Percentiles rank a stretch among this genome's conserved stretches.
These are phyloP conservation scores for Malacoraja senta DNA, from an alignment of 2,797 vertebrate species.

Conservation along the genomic window DNA sequence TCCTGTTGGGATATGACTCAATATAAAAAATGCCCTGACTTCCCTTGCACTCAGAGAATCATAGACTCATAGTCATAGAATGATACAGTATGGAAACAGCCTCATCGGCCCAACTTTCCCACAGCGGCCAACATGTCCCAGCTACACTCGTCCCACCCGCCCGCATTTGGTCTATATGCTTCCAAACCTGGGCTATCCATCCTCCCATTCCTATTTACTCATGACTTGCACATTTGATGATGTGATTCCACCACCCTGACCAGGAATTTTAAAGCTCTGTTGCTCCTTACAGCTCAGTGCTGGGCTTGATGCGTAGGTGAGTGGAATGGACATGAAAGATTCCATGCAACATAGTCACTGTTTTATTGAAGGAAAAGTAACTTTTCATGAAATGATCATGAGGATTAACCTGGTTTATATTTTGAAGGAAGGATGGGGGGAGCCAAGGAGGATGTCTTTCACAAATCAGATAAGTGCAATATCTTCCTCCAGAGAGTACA, in stretches of 20 bases:
- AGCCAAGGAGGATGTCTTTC: not conserved
- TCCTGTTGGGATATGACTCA: not conserved
- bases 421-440: not conserved
- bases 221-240: not conserved
- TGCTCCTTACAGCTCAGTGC: not conserved
- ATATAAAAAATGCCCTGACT: not conserved
- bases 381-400: not conserved
- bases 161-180: no score
- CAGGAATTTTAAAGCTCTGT: not conserved
- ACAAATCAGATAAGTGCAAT: not conserved
- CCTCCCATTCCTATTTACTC: not conserved
- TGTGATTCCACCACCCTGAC: not conserved
- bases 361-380: not conserved
- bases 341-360: not conserved
- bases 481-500: not conserved
- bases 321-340: not conserved
- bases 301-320: not conserved
- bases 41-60: not conserved
- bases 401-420: not conserved
- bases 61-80: no score
- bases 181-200: no score
- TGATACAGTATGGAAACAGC: no score
- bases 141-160: no score
- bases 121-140: no score
- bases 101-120: no score